Evolutionary conservation across 2,797 vertebrate species (phyloP).

Genomic region (Dendrocincla tyrannina): DNA sequence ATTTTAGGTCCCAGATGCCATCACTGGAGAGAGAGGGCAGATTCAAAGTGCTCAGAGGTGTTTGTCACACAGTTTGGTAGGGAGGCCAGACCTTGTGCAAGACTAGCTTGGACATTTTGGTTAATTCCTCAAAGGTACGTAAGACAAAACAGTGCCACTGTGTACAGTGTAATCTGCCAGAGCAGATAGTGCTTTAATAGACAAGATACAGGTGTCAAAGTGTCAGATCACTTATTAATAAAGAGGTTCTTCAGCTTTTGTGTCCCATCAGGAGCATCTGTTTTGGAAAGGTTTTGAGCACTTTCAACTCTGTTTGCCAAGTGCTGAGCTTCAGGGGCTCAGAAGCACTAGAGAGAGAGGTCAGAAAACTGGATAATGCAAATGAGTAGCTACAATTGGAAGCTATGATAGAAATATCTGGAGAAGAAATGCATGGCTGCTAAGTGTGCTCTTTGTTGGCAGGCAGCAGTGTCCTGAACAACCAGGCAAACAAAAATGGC

Average conservation of each 20-base stretch:
- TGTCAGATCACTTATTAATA: background rate
- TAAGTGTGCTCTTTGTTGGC: background rate
- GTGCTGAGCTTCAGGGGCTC: background rate
- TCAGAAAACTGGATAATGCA: background rate
- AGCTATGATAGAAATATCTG: background rate
- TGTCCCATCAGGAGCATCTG: background rate
- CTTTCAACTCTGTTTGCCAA: background rate
- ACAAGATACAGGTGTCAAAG: background rate
- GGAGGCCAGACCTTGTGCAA: background rate
- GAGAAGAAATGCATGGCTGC: background rate
- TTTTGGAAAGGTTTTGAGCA: background rate
- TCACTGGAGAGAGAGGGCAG: background rate
- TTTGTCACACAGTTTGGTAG: background rate
- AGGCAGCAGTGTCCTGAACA: background rate
- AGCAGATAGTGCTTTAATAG: background rate
- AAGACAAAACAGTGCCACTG: background rate
- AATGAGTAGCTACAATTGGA: background rate
- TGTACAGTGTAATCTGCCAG: background rate
- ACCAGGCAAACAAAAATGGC: background rate
- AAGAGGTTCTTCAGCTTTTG: background rate
- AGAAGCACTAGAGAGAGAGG: background rate
- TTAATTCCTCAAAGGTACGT: background rate
- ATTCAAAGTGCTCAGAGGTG: background rate
- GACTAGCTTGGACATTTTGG: background rate
- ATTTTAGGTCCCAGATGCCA: background rate